Evolutionary conservation across 2,113 vertebrate genomes (phyloP), one percentile per base, ranked within the genome.

Genomic region (Campylomormyrus tamandua): DNA sequence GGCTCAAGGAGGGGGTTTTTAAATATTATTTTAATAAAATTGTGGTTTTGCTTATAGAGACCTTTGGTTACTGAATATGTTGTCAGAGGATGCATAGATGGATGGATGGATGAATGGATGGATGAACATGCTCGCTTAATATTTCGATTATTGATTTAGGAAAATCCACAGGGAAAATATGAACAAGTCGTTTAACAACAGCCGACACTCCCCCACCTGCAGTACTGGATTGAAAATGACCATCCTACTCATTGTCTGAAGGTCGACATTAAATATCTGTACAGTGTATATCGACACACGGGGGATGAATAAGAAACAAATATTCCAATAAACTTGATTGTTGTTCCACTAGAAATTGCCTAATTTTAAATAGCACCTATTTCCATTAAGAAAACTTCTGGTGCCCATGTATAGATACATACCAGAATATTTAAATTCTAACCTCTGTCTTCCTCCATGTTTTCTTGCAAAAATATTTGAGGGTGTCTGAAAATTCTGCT

Each of bases 281-380:
- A 35, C 27, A 8, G n/a, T 52, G 84, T 53, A 87, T 13, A 17
- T 87, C 21, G 49, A 87, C 49, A 31, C 5, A 52, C 1, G 27
- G 49, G 5, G 85, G 85, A 31, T 15, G 31, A 87, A 27, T 87
- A 39, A 87, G 52, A 27, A 49, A 49, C 49, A 52, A 53, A 87
- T 52, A 13, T 48, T 52, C 8, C 49, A 31, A 87, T 50, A 31
- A 86, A 15, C 27, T n/a, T 87, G 27, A 83, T 27, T 87, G 85
- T 19, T 87, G 48, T 87, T 52, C 27, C 85, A 53, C 48, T 52
- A 87, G 85, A 87, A 87, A 87, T 87, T 87, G 9, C 21, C 45
- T 87, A 27, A 35, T 35, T 35, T 35, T 53, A 87, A 87, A 56
- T 53, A 87, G 2, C 49, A 50, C 84, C 84, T 87, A 21, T 39